Evolutionary conservation across 2,888 invertebrate genomes (phyloP).

Genomic region (Clistopyga incitator): DNA sequence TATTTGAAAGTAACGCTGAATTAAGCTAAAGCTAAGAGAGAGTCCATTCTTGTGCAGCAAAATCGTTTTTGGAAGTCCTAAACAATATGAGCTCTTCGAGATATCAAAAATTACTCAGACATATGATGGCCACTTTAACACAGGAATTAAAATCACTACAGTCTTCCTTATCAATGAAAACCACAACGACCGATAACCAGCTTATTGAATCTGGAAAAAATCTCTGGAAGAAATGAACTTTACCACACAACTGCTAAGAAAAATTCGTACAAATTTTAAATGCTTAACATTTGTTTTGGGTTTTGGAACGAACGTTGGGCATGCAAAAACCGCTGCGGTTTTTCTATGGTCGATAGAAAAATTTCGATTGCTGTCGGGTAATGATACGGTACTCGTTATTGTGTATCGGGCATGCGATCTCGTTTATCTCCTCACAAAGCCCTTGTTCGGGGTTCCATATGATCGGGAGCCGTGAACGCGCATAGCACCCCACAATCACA

Average conservation of each 20-base stretch:
- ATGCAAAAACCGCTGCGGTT: background rate
- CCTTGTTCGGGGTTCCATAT: slow-evolving; percentile 16
- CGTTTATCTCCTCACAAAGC: slow-evolving; percentile 51
- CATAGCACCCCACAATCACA: slow-evolving; percentile 50
- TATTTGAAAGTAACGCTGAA: no score
- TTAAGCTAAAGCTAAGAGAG: no score
- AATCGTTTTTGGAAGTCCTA: no score
- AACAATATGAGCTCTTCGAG: no score
- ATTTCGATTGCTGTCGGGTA: background rate
- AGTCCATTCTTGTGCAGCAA: no score
- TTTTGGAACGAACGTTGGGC: background rate
- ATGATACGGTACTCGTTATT: slow-evolving; percentile 38
- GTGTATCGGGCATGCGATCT: slow-evolving; percentile 37
- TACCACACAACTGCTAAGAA: no score
- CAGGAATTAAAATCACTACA: no score
- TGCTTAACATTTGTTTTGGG: background rate
- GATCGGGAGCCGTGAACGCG: slow-evolving; percentile 48
- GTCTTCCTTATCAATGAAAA: background rate
- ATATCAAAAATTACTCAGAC: no score
- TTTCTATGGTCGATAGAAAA: background rate
- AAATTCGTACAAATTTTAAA: no score
- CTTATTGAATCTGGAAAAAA: background rate
- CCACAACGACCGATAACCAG: background rate
- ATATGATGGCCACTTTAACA: no score
- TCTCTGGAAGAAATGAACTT: background rate